Percentiles rank a stretch among this genome's conserved stretches.
Conservation (phyloP, 1,140 invertebrate species). For the Caenorhabditis briggsae region DNA sequence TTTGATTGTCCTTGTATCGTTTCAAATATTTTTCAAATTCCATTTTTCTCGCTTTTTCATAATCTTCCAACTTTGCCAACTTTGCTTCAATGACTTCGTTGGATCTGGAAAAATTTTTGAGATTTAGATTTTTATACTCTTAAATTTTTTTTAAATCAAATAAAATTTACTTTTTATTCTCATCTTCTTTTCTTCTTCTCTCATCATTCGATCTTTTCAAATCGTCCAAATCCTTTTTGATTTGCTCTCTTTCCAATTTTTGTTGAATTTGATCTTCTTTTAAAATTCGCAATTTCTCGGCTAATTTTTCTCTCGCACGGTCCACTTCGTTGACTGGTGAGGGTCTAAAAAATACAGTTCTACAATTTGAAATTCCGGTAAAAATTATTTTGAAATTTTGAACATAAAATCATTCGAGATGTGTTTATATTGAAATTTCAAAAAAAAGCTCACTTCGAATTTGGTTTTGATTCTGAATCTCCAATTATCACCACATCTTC, state of each 20-base stretch:
- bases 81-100: constrained; percentile 39
- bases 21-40: constrained; percentile 74
- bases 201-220: background rate
- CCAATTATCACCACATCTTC: background rate
- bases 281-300: background rate
- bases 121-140: no score
- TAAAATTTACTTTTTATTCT: background rate
- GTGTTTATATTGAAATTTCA: no score
- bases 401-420: no score
- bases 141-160: background rate
- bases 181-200: background rate
- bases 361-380: background rate
- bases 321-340: background rate
- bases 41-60: constrained; percentile 71
- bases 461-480: background rate
- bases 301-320: background rate
- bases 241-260: constrained; percentile 11
- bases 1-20: constrained; percentile 62
- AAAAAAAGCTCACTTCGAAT: background rate
- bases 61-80: constrained; percentile 74
- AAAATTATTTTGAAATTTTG: background rate
- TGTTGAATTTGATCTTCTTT: background rate
- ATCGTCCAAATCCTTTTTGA: background rate
- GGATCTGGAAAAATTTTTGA: background rate
- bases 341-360: background rate